Percentiles rank a stretch among this genome's conserved stretches.
Conservation (phyloP, 2,113 vertebrate genomes). For the Acanthisitta chloris region DNA sequence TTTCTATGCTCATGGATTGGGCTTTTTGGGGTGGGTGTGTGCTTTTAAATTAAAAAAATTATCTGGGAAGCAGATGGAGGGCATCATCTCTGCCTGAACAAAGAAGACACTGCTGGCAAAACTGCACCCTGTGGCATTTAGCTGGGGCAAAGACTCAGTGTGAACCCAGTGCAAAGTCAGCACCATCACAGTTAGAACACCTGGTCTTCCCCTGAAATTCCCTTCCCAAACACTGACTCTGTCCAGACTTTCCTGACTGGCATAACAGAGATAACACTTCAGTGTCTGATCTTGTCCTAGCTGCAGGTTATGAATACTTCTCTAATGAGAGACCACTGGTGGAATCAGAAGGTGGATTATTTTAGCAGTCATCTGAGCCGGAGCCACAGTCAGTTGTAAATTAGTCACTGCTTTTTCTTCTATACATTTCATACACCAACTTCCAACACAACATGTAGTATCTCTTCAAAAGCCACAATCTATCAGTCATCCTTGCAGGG, state of each 20-base stretch:
- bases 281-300: neutral
- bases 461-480: neutral
- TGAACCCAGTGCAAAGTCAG: neutral
- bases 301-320: neutral
- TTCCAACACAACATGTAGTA: neutral
- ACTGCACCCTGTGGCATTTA: neutral
- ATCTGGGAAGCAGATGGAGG: neutral
- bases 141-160: neutral
- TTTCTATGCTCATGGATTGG: neutral
- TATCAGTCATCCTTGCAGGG: neutral
- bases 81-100: neutral
- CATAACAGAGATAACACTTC: neutral
- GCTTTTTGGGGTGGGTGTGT: rapidly evolving
- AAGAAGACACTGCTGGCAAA: neutral
- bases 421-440: neutral
- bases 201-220: neutral
- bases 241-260: neutral
- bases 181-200: neutral
- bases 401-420: neutral
- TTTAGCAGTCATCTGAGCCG: neutral
- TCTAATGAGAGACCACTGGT: neutral
- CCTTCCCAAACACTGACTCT: neutral
- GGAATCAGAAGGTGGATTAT: neutral
- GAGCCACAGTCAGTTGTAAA: neutral
- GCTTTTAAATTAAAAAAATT: neutral